Base-by-base conservation (phyloP, 92 coral and sea anemone genomes). In the Hydrozoanthus gracilis region DNA sequence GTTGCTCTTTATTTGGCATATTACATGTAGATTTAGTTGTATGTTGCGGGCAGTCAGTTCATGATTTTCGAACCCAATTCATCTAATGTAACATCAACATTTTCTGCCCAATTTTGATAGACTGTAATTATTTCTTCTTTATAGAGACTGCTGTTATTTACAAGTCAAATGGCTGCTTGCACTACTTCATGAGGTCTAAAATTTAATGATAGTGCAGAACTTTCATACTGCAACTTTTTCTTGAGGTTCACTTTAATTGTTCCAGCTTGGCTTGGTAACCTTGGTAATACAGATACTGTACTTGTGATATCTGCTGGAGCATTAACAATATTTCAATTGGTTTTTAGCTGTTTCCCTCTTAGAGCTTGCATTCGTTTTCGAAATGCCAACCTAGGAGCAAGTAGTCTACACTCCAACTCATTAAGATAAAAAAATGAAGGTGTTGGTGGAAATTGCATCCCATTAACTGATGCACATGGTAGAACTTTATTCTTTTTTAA, bases 291-390 rank as follows among this genome's bases (percentile, higher is more conserved):
- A 71, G 73, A 82, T 2, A 92, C 87, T 8, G 89, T 90, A 83
- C 84, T 78, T 50, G 79, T 51, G 0, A 90, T 79, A 67, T 90
- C 95, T 39, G 93, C 95, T 61, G 95, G 93, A 35, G 89, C 95
- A 92, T 88, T 91, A 44, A 92, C 92, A 69, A 92, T 87, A 46
- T 92, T 92, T 60, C 90, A 90, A 86, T 71, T 76, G 49, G 83
- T 89, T 87, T 92, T 92, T 8, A 92, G 73, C 70, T 90, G 95
- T 56, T 75, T 86, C 70, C 93, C 95, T 62, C 92, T 86, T 18
- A 91, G 91, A 15, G 91, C 91, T 80, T 92, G 90, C 93, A 87
- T 84, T 5, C 87, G 71, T 70, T 92, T 92, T 87, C 82, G 95
- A 87, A 92, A 92, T 67, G 87, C 91, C 51, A 87, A 49, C 58